Evolutionary conservation across 2,888 invertebrate genomes (phyloP), one percentile per base, ranked within the genome.

Genomic region (Drosophila histrio): DNA sequence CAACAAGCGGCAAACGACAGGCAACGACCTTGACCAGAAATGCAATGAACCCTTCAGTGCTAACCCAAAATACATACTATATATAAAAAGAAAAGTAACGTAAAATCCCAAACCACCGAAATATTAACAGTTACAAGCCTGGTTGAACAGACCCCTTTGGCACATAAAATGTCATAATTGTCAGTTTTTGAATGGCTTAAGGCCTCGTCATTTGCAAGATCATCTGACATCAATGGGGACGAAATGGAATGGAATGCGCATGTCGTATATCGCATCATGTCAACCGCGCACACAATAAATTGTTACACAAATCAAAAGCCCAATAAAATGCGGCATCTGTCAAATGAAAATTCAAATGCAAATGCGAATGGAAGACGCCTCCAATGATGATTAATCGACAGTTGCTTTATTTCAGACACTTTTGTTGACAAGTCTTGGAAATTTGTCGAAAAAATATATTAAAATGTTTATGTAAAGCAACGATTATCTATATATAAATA

Each of bases 121-220:
- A 61, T 46, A 60, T 32, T 19, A 77, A 76, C 77, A 73, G 78
- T 77, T 75, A 78, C 65, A 32, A 28, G 38, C 38, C 49, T 24
- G 26, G 11, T n/a, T 32, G 15, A 63, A 36, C 24, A 44, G 47
- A 44, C 38, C 22, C 39, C 34, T 58, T 66, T 71, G 79, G 74
- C 79, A 76, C 83, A 87, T 79, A 83, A 83, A 83, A 44, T 87
- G 79, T 74, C 77, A 87, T 77, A 87, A 87, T 77, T 87, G 86
- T 79, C 82, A 75, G 30, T 58, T 38, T 68, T 60, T 34, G 57
- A 46, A 34, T 46, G 32, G 26, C 9, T 50, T 15, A 62, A 41
- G 30, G 49, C 56, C 50, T 70, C 52, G 63, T 52, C 41, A 70
- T 65, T 80, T 77, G 21, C 54, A 43, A 65, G 64, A 61, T 81